Base-by-base conservation (phyloP, 1,140 invertebrate species). In the Drosophila murphyi region DNA sequence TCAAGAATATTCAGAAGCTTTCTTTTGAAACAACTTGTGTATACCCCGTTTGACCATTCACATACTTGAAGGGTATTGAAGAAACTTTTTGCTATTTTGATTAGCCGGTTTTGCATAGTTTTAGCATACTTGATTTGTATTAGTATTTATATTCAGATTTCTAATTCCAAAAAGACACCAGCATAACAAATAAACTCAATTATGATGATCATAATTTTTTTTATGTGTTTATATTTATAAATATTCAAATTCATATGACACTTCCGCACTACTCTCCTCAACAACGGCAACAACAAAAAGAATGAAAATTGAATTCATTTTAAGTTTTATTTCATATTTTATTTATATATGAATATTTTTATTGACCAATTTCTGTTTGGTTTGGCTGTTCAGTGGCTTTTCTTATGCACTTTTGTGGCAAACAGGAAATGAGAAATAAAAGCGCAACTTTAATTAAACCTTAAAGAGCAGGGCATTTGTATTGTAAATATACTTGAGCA, bases 351-450 rank as follows among this genome's bases (percentile, higher is more conserved):
- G 39, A 47, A 28, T 20, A 50, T 70, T 73, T 71, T 51, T 45
- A 59, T 69, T 74, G 55, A 47, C 39, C 28, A 43, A 34, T 31
- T 61, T 12, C 4, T 41, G 45, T 28, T 32, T 29, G 37, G 51
- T 64, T 37, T 61, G 51, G 28, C 54, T 68, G 45, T 51, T 56
- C 20, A 61, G 31, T 39, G 35, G 37, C 48, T 55, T 63, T 41
- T 45, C 20, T 63, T 59, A 48, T 78, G 72, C 72, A 70, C 47
- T 69, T 71, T 60, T 59, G 78, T 73, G 72, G 68, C 34, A 35
- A 20, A 75, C 80, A 79, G 80, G 80, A 83, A 83, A 79, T 80
- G 76, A 61, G 48, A 65, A 73, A 83, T 83, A 83, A 80, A 83
- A 80, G 64, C 68, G 68, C 76, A 80, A 69, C 68, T 85, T 75